Percentiles rank a stretch among this genome's conserved stretches.
Evolutionary conservation across 2,797 vertebrate species (phyloP).

Genomic region (Macroramphosus scolopax): DNA sequence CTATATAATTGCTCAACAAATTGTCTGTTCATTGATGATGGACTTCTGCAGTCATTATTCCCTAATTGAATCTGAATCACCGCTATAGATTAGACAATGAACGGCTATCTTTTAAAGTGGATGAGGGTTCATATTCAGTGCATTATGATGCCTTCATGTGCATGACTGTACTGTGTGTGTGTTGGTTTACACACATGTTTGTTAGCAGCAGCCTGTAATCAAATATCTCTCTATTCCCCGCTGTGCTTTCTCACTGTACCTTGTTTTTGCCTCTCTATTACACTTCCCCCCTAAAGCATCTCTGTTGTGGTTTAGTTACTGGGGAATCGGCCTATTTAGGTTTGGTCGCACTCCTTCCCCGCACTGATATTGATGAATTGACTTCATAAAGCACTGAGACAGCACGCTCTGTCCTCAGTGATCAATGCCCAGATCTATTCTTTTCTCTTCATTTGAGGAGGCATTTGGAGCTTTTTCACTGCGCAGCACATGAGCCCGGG

Average conservation of each 20-base stretch:
- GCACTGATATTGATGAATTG: conserved; percentile 74
- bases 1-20: conserved; percentile 65
- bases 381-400: conserved; percentile 76
- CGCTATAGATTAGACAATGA: conserved; percentile 40
- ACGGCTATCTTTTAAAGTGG: conserved; percentile 46
- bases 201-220: conserved; percentile 45
- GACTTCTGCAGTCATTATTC: conserved; percentile 59
- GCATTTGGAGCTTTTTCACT: conserved; percentile 35
- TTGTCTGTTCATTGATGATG: conserved; percentile 62
- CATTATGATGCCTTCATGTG: conserved; percentile 9
- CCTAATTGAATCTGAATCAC: conserved; percentile 71
- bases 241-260: conserved; percentile 22
- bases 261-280: conserved; percentile 22
- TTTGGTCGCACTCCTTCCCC: conserved; percentile 44
- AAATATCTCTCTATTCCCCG: conserved; percentile 33
- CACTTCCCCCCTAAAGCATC: conserved; percentile 31
- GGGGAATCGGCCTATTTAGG: conserved; percentile 62
- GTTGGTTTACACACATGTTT: background rate
- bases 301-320: conserved; percentile 41
- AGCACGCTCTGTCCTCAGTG: conserved; percentile 66
- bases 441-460: conserved; percentile 67
- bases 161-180: no score
- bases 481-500: conserved; percentile 46
- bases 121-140: conserved; percentile 31
- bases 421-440: conserved; percentile 75